Base-by-base conservation (phyloP, 1,140 invertebrate genomes). In the Leptinotarsa defecta region DNA sequence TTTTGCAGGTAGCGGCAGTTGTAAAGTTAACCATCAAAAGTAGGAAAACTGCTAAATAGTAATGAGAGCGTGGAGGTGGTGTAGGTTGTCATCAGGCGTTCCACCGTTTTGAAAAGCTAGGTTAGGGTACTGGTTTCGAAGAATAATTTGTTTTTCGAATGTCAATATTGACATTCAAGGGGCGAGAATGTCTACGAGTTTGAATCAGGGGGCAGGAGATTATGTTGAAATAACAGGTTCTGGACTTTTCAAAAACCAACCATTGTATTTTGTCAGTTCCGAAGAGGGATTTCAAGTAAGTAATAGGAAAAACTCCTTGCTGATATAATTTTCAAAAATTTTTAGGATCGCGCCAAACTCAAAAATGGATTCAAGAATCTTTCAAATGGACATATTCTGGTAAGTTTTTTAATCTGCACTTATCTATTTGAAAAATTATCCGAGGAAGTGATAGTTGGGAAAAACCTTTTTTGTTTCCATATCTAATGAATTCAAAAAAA, bases 171-270 rank as follows among this genome's bases (percentile, higher is more conserved):
- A 43, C 34, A 43, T 43, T 43, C 8, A 11, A 8, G 34, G 34
- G 34, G 34, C 8, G 34, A 43, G 34, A 49, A 78, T 77, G 76
- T 67, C 75, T 62, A 72, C 79, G 61, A 80, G 74, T 72, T 75
- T 80, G 77, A 75, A 80, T 17, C 70, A 78, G 73, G 75, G 77
- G 73, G 75, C 73, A 20, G 77, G 77, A 65, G 77, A 80, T 61
- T 64, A 62, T 74, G 74, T 80, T 52, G 48, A 70, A 68, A 80
- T 75, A 34, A 75, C 74, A 71, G 74, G 79, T 73, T 49, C 57
- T 78, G 17, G 74, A 76, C 71, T 76, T 78, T 15, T 70, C 75
- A 75, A 76, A 80, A 76, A 71, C 61, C 13, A 75, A 73, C 67
- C 74, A 68, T 49, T 49, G 20, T n/a, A 74, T 49, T 63, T 52